phyloP scores from a whole-genome alignment of 2,113 vertebrate species.

The Gavia stellata region DNA sequence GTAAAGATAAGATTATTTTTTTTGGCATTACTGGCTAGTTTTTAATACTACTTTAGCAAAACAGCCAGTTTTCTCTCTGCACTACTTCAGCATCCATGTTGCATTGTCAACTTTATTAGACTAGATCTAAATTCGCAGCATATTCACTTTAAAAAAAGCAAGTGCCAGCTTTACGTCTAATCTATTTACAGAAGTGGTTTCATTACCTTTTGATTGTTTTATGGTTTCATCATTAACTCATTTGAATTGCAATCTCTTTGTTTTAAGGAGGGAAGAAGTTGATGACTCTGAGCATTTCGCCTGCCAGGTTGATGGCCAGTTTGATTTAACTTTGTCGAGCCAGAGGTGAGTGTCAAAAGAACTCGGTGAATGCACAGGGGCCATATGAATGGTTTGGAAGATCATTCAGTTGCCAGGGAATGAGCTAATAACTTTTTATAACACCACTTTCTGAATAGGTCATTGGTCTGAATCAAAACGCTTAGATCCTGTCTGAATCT shows the following conservation, averaged over 20 bases:
- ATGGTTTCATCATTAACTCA: background rate
- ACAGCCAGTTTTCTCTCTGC: background rate
- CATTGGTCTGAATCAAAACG: background rate
- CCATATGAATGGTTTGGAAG: background rate
- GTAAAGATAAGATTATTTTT: too few relatives aligned
- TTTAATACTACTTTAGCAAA: background rate
- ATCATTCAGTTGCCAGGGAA: background rate
- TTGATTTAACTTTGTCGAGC: constrained; percentile 34
- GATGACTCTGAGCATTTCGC: constrained; percentile 45
- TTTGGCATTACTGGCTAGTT: background rate
- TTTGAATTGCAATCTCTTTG: background rate
- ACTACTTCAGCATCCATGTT: background rate
- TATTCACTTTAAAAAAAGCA: too few relatives aligned
- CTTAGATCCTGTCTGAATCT: background rate
- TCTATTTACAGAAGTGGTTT: background rate
- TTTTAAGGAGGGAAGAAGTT: constrained; percentile 53
- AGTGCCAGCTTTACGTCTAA: background rate
- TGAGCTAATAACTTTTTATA: background rate
- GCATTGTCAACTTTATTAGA: background rate
- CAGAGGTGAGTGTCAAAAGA: constrained; percentile 40
- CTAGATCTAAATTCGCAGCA: too few relatives aligned
- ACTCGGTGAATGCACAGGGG: background rate
- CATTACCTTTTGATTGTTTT: background rate
- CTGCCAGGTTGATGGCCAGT: constrained; percentile 56
- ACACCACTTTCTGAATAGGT: background rate